Evolutionary conservation across 1,140 invertebrate genomes (phyloP), one percentile per base, ranked within the genome.

Genomic region (Heliconius hewitsoni): DNA sequence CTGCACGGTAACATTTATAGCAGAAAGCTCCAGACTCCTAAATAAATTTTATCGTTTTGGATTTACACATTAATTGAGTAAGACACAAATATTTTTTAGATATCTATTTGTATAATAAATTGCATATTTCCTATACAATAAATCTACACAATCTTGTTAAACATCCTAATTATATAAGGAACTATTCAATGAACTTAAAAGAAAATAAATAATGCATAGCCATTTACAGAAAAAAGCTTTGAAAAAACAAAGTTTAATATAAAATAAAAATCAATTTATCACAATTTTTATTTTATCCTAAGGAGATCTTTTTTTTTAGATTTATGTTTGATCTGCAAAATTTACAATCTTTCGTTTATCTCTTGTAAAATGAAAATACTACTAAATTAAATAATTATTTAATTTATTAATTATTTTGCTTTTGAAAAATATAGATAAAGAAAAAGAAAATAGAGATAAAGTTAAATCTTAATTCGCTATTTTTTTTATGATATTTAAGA

Each of bases 1-100:
- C 79, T 80, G 50, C 71, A 66, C 27, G 60, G 55, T 42, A 66
- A 75, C 50, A 55, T 13, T 74, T 46, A 70, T 39, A 78, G 77
- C 72, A 70, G 34, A 19, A 74, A 74, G 77, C 55, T 74, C 37
- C 34, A 66, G 42, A 46, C 34, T 73, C 52, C 34, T 75, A 66
- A 34, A 13, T 9, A 39, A 39, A 3, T 72, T 37, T 42, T n/a
- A 39, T 19, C 5, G 2, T 72, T 72, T 39, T 66, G 23, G 23
- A 66, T 66, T 30, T 66, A 66, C 27, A 66, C 60, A 66, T 66
- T 27, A 27, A 4, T 27, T 66, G 57, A 60, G 57, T 23, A 60
- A 60, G 55, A 60, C 55, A 57, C 55, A 27, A 60, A 60, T 60
- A 60, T 60, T n/a, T 60, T 66, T 27, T 30, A 30, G 23, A 27